Evolutionary conservation across 2,888 invertebrate genomes (phyloP).

Genomic region (Maniola hyperantus): DNA sequence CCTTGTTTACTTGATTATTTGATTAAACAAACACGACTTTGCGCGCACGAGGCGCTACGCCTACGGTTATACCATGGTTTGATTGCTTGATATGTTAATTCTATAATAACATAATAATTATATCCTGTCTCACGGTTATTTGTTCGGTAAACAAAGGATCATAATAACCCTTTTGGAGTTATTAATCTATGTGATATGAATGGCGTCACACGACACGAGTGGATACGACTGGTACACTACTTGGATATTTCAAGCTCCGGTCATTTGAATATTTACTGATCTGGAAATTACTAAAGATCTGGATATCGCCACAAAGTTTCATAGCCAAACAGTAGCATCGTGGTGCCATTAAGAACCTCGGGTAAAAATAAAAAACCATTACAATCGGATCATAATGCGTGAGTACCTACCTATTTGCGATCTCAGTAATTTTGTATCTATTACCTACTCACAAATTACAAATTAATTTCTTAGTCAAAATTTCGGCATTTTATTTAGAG

Average conservation of each 20-base stretch:
- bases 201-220: conserved; percentile 6
- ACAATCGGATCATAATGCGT: too few species aligned
- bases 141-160: conserved; percentile 27
- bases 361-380: too few species aligned
- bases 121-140: conserved; percentile 50
- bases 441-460: too few species aligned
- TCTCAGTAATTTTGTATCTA: too few species aligned
- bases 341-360: background rate
- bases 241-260: background rate
- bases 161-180: conserved; percentile 18
- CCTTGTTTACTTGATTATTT: conserved; percentile 26
- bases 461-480: too few species aligned
- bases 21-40: conserved; percentile 20
- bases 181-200: conserved; percentile 7
- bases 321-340: background rate
- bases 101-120: conserved; percentile 51
- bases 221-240: background rate
- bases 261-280: background rate
- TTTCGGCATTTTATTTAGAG: too few species aligned
- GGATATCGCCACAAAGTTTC: background rate
- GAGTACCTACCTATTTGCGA: too few species aligned
- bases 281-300: background rate
- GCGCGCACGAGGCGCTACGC: conserved; percentile 34
- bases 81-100: conserved; percentile 51
- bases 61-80: conserved; percentile 27